phyloP scores from a whole-genome alignment of 1,140 invertebrate species.

The Leptinotarsa defecta region DNA sequence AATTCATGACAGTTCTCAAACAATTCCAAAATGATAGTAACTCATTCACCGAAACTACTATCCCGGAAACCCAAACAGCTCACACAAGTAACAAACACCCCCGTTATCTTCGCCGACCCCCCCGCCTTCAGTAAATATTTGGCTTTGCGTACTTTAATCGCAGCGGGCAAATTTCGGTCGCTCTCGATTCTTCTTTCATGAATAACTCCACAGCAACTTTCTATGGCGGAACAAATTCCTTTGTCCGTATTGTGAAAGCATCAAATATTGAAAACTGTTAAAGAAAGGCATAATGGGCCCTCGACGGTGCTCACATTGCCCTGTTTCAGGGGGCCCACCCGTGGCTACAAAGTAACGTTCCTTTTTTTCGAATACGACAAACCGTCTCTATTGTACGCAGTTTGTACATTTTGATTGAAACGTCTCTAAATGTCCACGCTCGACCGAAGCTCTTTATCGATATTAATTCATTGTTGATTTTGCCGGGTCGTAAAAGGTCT shows the following conservation, averaged over 20 bases:
- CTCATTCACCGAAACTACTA: no score
- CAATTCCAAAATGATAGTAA: no score
- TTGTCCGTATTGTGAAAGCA: neutral
- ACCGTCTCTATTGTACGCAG: neutral
- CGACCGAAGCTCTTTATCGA: neutral
- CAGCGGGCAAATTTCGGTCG: neutral
- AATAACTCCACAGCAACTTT: neutral
- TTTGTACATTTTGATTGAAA: slow-evolving; percentile 1
- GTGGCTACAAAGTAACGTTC: neutral
- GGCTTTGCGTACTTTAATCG: neutral
- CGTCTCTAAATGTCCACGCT: neutral
- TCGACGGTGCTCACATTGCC: neutral
- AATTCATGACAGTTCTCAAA: no score
- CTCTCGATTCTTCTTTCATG: neutral
- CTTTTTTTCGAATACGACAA: neutral
- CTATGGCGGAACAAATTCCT: neutral
- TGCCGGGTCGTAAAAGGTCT: neutral
- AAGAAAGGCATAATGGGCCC: neutral
- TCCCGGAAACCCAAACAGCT: no score
- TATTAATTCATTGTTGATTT: slow-evolving; percentile 1
- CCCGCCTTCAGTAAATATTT: neutral
- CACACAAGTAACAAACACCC: no score
- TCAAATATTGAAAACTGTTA: slow-evolving; percentile 2
- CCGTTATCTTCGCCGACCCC: neutral
- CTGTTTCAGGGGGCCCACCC: neutral